phyloP scores from a whole-genome alignment of 2,797 vertebrate species.

The Hapalemur alaotrensis region DNA sequence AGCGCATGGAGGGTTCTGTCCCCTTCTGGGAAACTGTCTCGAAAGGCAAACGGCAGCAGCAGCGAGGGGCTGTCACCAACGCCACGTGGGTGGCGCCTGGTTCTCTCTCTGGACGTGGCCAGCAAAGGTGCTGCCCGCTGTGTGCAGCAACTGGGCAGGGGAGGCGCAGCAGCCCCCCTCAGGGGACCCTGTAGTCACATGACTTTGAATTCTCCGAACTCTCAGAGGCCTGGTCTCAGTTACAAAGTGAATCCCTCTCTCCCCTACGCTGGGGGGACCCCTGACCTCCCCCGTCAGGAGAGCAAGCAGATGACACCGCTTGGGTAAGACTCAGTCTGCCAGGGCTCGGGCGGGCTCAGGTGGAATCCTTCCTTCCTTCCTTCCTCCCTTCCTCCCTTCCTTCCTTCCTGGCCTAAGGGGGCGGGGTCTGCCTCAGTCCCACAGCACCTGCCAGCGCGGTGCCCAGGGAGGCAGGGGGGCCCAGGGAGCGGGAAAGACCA shows the following conservation, averaged over 20 bases:
- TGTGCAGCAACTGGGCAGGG: fast-evolving
- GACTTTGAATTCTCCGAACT: background rate
- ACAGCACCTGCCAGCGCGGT: background rate
- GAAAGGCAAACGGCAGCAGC: background rate
- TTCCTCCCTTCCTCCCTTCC: too few species aligned
- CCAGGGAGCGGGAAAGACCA: background rate
- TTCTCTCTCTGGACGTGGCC: background rate
- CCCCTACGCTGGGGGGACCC: background rate
- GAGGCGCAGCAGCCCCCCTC: background rate
- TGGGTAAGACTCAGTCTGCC: background rate
- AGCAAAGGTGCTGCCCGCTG: background rate
- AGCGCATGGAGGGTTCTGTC: background rate
- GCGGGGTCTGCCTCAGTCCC: background rate
- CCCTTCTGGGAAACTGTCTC: background rate
- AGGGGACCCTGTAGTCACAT: fast-evolving
- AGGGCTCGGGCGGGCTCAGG: background rate
- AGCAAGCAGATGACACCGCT: background rate
- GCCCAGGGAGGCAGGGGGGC: conserved; percentile 1
- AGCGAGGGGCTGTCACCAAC: background rate
- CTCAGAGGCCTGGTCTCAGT: fast-evolving
- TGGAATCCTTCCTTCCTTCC: background rate
- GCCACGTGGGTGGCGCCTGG: background rate
- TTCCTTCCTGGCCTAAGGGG: background rate
- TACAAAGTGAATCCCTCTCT: background rate
- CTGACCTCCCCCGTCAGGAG: background rate